Evolutionary conservation across 2,113 vertebrate species (phyloP).

Genomic region (Neodon shergylaensis): DNA sequence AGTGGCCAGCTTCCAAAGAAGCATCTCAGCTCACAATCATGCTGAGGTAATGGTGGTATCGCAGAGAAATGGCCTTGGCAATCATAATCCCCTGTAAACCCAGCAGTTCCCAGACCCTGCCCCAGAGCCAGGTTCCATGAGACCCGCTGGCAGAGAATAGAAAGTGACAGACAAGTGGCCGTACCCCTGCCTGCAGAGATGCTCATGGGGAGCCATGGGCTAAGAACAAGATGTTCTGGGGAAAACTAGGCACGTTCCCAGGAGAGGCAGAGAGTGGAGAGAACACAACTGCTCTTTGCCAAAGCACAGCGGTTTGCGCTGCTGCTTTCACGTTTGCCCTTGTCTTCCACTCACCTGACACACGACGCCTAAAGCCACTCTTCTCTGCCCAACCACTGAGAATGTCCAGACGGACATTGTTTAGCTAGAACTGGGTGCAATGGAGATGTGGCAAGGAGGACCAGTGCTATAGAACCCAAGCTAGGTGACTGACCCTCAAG

Average conservation of each 20-base stretch:
- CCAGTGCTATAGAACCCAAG: constrained; percentile 65
- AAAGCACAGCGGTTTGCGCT: constrained; percentile 65
- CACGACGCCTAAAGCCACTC: constrained; percentile 69
- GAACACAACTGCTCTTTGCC: constrained; percentile 72
- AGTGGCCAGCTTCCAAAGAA: constrained; percentile 2
- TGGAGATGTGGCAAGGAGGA: constrained; percentile 62
- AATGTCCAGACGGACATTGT: constrained; percentile 30
- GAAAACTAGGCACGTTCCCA: background rate
- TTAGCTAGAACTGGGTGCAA: constrained; percentile 73
- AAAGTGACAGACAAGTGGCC: background rate
- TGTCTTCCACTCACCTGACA: constrained; percentile 78
- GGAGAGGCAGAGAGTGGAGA: constrained; percentile 74
- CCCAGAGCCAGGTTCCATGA: background rate
- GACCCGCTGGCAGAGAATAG: constrained; percentile 59
- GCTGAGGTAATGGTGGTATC: background rate
- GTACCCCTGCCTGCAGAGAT: background rate
- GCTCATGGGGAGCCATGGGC: background rate
- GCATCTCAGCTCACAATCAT: background rate
- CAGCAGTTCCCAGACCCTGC: constrained; percentile 38
- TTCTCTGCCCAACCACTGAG: constrained; percentile 74
- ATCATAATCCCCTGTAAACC: background rate
- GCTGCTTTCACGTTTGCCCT: constrained; percentile 73
- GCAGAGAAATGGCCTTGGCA: background rate
- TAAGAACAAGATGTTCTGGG: constrained; percentile 46
- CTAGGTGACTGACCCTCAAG: constrained; percentile 3